phyloP scores from a whole-genome alignment of 2,113 vertebrate species.

The Aldabrachelys gigantea region DNA sequence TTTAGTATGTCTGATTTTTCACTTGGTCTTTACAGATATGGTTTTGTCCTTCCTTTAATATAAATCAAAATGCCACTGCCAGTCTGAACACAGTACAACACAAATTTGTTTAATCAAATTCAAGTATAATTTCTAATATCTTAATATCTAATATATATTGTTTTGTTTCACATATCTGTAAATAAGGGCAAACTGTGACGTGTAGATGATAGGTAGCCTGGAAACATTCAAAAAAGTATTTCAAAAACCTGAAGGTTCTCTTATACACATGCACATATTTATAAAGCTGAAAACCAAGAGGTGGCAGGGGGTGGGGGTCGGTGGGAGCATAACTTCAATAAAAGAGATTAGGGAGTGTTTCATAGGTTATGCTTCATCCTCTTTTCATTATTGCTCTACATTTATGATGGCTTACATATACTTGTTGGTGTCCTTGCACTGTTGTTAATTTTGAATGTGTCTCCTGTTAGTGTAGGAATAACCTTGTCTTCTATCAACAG shows the following conservation, averaged over 20 bases:
- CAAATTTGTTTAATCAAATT: not conserved
- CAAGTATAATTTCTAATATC: not conserved
- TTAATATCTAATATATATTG: not conserved
- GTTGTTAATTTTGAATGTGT: not conserved
- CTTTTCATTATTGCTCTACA: not conserved
- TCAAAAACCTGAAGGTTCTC: not conserved
- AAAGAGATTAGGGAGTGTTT: not conserved
- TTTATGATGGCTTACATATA: not conserved
- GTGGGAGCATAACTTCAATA: not conserved
- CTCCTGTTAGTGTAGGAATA: not conserved
- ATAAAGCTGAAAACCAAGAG: not conserved
- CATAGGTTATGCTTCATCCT: not conserved
- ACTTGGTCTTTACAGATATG: not conserved
- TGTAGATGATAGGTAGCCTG: not conserved
- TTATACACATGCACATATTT: not conserved
- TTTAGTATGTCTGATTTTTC: not conserved
- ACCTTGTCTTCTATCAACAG: not conserved
- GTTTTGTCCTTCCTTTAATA: not conserved
- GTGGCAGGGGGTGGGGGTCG: rapidly evolving
- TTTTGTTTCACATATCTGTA: not conserved
- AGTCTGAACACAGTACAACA: not conserved
- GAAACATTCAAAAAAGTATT: not conserved
- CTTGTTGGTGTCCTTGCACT: not conserved
- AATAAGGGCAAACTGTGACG: not conserved
- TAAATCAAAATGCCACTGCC: not conserved